Percentiles rank a stretch among this genome's conserved stretches.
Conservation (phyloP, 2,797 vertebrate genomes). For the Ceryle rudis region DNA sequence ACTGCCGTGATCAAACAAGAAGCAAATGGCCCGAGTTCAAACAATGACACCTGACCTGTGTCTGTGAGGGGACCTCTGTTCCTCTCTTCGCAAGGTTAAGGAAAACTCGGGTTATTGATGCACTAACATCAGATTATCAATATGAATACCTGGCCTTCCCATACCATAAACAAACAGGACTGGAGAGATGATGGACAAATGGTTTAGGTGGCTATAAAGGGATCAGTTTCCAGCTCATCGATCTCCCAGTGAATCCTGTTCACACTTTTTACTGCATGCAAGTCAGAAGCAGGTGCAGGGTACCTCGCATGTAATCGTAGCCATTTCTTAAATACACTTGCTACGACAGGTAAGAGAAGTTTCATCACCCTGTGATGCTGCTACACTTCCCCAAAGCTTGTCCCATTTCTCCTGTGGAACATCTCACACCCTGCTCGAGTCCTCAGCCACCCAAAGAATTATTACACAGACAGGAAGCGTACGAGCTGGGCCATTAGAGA, state of each 20-base stretch:
- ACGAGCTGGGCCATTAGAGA: not conserved
- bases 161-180: fast-evolving
- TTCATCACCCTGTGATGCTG: not conserved
- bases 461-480: too few species aligned
- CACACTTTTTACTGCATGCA: not conserved
- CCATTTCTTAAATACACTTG: not conserved
- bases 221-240: not conserved
- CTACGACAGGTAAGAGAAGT: not conserved
- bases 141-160: not conserved
- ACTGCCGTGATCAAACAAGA: too few species aligned
- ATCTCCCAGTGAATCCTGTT: not conserved
- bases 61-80: not conserved
- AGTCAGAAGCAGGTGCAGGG: not conserved
- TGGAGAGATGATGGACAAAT: not conserved
- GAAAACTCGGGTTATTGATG: not conserved
- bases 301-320: not conserved
- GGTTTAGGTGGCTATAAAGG: not conserved
- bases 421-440: not conserved
- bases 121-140: not conserved
- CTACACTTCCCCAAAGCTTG: not conserved
- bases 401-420: not conserved
- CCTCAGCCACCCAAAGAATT: not conserved
- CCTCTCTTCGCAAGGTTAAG: not conserved
- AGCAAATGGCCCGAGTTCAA: not conserved
- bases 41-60: too few species aligned